Evolutionary conservation across 2,888 invertebrate genomes (phyloP).

Genomic region (Julus scandinavius): DNA sequence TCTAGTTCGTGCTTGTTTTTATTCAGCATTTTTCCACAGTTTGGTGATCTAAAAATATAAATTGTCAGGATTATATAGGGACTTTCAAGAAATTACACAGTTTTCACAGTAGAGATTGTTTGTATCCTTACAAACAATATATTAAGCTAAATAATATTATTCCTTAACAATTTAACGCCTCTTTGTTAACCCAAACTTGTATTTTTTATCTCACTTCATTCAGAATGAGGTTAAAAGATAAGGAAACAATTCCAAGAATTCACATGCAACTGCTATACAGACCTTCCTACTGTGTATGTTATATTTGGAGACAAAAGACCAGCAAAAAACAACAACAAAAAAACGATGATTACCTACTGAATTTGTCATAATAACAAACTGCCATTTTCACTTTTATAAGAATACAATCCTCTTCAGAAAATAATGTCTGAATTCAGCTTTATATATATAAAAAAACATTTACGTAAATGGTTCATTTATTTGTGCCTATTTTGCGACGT

Average conservation of each 20-base stretch:
- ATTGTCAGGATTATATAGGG: neutral
- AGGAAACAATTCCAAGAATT: neutral
- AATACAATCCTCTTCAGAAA: no score
- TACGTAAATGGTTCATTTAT: no score
- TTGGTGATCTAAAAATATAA: neutral
- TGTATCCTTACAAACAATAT: neutral
- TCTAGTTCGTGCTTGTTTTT: neutral
- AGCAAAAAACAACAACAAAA: neutral
- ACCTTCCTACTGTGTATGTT: neutral
- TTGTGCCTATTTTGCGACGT: no score
- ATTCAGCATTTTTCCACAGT: neutral
- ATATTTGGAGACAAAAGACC: neutral
- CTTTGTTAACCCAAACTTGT: slow-evolving; percentile 12
- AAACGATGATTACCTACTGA: neutral
- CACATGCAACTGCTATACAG: neutral
- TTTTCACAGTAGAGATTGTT: neutral
- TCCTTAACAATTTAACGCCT: neutral
- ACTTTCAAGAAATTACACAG: neutral
- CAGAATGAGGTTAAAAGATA: slow-evolving; percentile 1
- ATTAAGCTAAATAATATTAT: neutral
- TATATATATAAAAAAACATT: neutral
- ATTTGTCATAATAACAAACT: no score
- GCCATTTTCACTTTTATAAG: no score
- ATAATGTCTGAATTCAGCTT: neutral
- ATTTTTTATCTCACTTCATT: neutral